Conservation (phyloP, 2,888 invertebrate genomes). For the Synanthedon andrenaeformis region DNA sequence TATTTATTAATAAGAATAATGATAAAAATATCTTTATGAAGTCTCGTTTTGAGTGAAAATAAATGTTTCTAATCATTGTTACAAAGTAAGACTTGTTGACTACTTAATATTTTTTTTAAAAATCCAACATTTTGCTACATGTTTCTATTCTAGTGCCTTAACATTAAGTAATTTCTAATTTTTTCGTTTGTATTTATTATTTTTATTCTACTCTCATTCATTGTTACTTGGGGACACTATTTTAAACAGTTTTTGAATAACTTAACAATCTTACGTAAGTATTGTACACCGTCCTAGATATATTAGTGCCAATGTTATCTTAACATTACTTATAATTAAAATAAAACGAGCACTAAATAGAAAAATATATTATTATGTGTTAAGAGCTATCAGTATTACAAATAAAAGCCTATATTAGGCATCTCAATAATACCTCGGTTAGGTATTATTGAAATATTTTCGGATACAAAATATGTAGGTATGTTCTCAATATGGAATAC, state of each 20-base stretch:
- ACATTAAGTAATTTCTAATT: background rate
- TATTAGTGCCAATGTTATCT: constrained; percentile 27
- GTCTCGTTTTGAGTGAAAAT: too few species aligned
- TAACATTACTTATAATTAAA: constrained; percentile 12
- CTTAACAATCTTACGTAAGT: background rate
- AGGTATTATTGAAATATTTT: too few species aligned
- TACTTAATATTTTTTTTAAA: too few species aligned
- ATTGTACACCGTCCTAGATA: constrained; percentile 22
- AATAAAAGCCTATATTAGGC: too few species aligned
- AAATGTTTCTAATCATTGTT: too few species aligned
- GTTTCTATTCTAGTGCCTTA: constrained; percentile 8
- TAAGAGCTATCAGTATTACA: too few species aligned
- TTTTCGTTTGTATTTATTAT: background rate
- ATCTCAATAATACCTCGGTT: too few species aligned
- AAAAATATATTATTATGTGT: background rate
- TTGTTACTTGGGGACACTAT: background rate
- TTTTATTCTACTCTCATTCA: too few species aligned
- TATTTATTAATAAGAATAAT: background rate
- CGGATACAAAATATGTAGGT: too few species aligned
- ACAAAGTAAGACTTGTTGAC: too few species aligned
- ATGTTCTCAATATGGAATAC: too few species aligned
- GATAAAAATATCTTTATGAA: background rate
- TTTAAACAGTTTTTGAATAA: background rate
- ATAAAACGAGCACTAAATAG: background rate
- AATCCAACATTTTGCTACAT: background rate